These are phyloP conservation scores for Semotilus atromaculatus DNA, from an alignment of 2,797 vertebrate genomes.

Conservation along the genomic window DNA sequence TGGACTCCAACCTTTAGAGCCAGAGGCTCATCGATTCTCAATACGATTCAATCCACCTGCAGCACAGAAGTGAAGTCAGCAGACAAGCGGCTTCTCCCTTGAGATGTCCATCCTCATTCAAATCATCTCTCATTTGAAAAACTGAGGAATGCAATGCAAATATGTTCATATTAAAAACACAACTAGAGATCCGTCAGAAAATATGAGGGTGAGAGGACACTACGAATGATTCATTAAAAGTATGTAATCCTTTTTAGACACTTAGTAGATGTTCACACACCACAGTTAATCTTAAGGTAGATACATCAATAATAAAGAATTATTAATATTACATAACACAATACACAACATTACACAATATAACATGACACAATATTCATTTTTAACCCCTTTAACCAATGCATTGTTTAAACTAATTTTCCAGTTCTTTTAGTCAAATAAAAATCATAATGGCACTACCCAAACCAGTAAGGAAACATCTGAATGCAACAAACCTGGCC, in stretches of 20 bases:
- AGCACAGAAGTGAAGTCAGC: background rate
- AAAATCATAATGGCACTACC: background rate
- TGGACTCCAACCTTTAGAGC: background rate
- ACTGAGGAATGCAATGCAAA: background rate
- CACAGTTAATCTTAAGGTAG: background rate
- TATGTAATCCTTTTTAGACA: background rate
- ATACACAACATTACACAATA: background rate
- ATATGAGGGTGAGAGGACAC: background rate
- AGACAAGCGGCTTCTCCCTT: background rate
- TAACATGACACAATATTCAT: background rate
- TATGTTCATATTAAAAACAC: background rate
- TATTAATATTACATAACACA: background rate
- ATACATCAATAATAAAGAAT: background rate
- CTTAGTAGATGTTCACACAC: too few species aligned
- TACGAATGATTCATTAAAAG: background rate
- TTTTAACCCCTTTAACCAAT: background rate
- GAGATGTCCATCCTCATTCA: background rate
- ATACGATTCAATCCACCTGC: background rate
- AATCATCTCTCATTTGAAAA: background rate
- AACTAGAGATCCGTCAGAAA: background rate
- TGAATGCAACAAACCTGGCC: background rate
- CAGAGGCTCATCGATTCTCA: slow-evolving; percentile 31
- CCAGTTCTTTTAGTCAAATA: background rate
- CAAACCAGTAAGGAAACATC: background rate
- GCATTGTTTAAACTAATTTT: background rate